These are phyloP conservation scores for Tetranychus urticae DNA, from an alignment of 1,140 invertebrate genomes.

Conservation along the genomic window DNA sequence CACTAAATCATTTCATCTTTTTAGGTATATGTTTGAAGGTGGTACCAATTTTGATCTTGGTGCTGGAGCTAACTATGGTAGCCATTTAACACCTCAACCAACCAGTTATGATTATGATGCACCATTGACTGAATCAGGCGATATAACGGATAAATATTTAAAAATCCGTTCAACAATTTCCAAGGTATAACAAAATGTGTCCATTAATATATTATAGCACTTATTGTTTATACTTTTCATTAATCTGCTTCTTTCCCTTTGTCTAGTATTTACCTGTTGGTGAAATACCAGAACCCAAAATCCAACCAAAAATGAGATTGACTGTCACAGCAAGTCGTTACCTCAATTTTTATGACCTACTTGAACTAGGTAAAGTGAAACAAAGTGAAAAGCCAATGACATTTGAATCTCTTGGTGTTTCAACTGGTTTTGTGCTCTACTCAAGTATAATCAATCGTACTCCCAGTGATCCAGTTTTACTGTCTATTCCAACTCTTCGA, in stretches of 20 bases:
- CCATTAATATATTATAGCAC: too few relatives aligned
- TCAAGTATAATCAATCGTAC: conserved; percentile 29
- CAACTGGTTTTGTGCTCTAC: conserved; percentile 43
- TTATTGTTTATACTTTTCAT: too few relatives aligned
- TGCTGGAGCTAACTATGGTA: conserved; percentile 14
- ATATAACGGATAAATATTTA: conserved; percentile 24
- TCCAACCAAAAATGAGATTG: too few relatives aligned
- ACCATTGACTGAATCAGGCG: conserved; percentile 25
- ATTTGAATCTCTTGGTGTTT: conserved; percentile 6
- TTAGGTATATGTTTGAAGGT: conserved; percentile 13
- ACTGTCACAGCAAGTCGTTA: too few relatives aligned
- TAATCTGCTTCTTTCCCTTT: too few relatives aligned
- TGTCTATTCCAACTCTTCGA: conserved; percentile 30
- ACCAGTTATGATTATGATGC: conserved; percentile 29
- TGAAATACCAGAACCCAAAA: too few relatives aligned
- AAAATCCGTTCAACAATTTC: conserved; percentile 3
- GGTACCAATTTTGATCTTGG: conserved; percentile 8
- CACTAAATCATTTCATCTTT: background rate
- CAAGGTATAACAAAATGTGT: too few relatives aligned
- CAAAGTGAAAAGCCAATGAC: background rate
- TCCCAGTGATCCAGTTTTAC: conserved; percentile 26
- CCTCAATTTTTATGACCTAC: too few relatives aligned
- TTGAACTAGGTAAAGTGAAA: background rate
- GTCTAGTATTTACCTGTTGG: too few relatives aligned
- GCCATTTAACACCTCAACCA: conserved; percentile 14